phyloP scores from a whole-genome alignment of 2,113 vertebrate species.

The Pelecanus crispus region DNA sequence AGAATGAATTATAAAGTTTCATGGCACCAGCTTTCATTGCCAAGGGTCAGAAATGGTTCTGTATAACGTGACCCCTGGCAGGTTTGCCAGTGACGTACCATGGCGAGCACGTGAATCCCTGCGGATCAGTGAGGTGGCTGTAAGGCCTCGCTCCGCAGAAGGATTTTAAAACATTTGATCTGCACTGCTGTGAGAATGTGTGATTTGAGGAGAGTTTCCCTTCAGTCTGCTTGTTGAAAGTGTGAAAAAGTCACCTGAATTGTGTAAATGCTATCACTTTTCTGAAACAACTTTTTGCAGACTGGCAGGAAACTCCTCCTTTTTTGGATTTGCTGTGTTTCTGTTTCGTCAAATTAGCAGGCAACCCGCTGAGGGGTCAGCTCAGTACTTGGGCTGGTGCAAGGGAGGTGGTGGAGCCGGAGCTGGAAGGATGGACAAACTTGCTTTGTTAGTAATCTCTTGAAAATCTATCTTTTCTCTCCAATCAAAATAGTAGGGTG shows the following conservation, averaged over 20 bases:
- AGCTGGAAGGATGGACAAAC: neutral
- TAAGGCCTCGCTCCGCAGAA: neutral
- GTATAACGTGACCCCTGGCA: rapidly evolving
- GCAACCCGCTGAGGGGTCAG: neutral
- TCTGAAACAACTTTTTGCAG: neutral
- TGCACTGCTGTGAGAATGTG: neutral
- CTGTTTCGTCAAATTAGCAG: neutral
- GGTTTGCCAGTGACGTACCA: neutral
- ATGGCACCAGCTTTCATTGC: neutral
- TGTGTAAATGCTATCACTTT: neutral
- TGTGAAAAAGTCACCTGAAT: neutral
- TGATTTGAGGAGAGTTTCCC: neutral
- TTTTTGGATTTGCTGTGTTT: neutral
- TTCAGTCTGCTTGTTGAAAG: neutral
- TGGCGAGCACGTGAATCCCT: rapidly evolving
- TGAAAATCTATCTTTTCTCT: neutral
- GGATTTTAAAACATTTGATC: neutral
- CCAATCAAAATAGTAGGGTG: neutral
- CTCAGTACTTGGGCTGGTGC: neutral
- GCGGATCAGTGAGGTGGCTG: neutral
- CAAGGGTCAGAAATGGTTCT: neutral
- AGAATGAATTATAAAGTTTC: neutral
- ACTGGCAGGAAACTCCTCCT: neutral
- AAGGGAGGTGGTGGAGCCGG: neutral
- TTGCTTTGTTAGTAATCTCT: neutral